A percentile compares a stretch with the other conserved stretches of the same genome.
Conservation (phyloP, 2,888 invertebrate genomes). For the Amorpha juglandis region DNA sequence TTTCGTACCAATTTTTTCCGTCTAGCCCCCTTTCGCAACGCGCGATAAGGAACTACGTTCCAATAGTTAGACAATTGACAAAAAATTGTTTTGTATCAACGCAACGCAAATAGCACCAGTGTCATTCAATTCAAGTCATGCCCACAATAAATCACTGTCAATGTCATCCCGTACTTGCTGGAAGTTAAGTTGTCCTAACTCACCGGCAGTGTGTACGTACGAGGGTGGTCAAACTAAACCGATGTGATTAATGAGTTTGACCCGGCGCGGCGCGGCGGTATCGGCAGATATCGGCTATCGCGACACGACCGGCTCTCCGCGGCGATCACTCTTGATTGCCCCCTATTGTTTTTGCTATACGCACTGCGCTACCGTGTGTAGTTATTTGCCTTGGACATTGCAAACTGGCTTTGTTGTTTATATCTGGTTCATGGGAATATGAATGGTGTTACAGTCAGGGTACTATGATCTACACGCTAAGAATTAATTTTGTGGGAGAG, state of each 20-base stretch:
- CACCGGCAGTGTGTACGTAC: slow-evolving; percentile 31
- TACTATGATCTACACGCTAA: too few relatives aligned
- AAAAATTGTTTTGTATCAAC: too few relatives aligned
- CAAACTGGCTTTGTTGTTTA: background rate
- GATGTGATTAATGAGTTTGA: slow-evolving; percentile 61
- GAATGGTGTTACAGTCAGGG: background rate
- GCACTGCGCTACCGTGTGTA: slow-evolving; percentile 32
- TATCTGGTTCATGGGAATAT: background rate
- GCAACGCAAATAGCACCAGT: background rate
- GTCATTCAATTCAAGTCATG: background rate
- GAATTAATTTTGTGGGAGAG: too few relatives aligned
- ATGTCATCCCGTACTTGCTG: slow-evolving; percentile 6
- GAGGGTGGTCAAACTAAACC: slow-evolving; percentile 46
- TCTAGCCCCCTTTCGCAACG: too few relatives aligned
- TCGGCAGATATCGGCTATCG: slow-evolving; percentile 44
- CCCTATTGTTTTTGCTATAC: slow-evolving; percentile 41
- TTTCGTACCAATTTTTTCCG: too few relatives aligned
- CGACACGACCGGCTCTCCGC: slow-evolving; percentile 32
- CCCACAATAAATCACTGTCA: background rate
- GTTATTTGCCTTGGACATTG: background rate
- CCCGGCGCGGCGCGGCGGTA: slow-evolving; percentile 50
- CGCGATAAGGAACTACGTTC: too few relatives aligned
- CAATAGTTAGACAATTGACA: too few relatives aligned
- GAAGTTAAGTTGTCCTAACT: slow-evolving; percentile 24
- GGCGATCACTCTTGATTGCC: slow-evolving; percentile 44